phyloP scores from a whole-genome alignment of 2,888 invertebrate genomes.

The Caprella mutica region DNA sequence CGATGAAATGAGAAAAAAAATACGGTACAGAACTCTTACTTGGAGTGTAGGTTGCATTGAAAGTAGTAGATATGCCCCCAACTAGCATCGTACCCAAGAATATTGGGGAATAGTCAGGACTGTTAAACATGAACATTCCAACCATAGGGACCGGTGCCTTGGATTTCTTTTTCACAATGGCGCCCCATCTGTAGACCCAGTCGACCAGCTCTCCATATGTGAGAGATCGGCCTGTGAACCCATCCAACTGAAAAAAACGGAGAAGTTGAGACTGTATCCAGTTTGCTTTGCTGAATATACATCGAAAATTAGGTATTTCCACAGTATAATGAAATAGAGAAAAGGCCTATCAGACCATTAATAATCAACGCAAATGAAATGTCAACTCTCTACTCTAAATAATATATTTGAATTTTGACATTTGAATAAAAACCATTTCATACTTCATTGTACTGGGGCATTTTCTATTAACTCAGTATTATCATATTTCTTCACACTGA shows the following conservation, averaged over 20 bases:
- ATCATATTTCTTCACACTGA: no score
- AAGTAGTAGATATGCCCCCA: conserved; percentile 12
- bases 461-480: no score
- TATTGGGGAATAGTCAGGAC: conserved; percentile 21
- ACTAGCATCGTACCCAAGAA: conserved; percentile 12
- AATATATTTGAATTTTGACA: no score
- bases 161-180: background rate
- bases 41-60: conserved; percentile 22
- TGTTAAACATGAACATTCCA: conserved; percentile 19
- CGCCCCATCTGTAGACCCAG: conserved; percentile 12
- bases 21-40: background rate
- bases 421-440: no score
- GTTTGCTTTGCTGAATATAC: no score
- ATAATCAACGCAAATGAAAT: no score
- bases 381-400: no score
- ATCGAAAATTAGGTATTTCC: no score
- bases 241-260: conserved; percentile 6
- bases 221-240: conserved; percentile 13
- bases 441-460: no score
- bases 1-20: background rate
- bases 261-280: no score
- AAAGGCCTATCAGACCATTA: no score
- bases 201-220: conserved; percentile 18
- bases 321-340: no score
- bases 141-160: conserved; percentile 8